Evolutionary conservation across 2,113 vertebrate species (phyloP), one percentile per base, ranked within the genome.

Genomic region (Lophotis ruficrista): DNA sequence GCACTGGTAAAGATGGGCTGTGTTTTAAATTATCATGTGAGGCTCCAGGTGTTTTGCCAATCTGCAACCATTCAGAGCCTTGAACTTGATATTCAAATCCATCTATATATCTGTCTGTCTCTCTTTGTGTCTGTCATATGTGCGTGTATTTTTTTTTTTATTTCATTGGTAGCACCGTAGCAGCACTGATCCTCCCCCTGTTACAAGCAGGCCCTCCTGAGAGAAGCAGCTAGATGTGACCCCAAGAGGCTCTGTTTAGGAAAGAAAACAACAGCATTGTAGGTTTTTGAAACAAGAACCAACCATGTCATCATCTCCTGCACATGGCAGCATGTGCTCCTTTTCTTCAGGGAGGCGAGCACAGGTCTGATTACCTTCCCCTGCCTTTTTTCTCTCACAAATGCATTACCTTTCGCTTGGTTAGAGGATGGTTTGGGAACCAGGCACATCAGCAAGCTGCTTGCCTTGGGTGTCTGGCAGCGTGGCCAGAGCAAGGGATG

Each of bases 71-170:
- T 54, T 78, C 47, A 65, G 38, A 73, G 48, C 45, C 53, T 79
- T 69, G 41, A 54, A 86, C 71, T 69, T 83, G 31, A 11, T 75
- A 17, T 37, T 48, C 73, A 76, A 43, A 81, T 38, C 16, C n/a
- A 17, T 76, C 53, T 65, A 3, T 38, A 1, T 16, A 3, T 20
- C 23, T 69, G 16, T 43, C 27, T 87, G 30, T 25, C 18, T 57
- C 24, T 75, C 28, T 57, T 17, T 19, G 19, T 48, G 50, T 30
- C n/a, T 51, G 0, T 54, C 20, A 15, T 14, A 24, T 2, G 2
- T 5, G 2, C 0, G 0, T 7, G 11, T 21, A 7, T 35, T 72
- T 54, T 68, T 50, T 75, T 28, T 68, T 50, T 75, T 25, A 79
- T 61, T 87, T 78, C 57, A 24, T 33, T 1, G 1, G 35, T 31